Evolutionary conservation across 2,113 vertebrate species (phyloP), one percentile per base, ranked within the genome.

Genomic region (Panthera leo): DNA sequence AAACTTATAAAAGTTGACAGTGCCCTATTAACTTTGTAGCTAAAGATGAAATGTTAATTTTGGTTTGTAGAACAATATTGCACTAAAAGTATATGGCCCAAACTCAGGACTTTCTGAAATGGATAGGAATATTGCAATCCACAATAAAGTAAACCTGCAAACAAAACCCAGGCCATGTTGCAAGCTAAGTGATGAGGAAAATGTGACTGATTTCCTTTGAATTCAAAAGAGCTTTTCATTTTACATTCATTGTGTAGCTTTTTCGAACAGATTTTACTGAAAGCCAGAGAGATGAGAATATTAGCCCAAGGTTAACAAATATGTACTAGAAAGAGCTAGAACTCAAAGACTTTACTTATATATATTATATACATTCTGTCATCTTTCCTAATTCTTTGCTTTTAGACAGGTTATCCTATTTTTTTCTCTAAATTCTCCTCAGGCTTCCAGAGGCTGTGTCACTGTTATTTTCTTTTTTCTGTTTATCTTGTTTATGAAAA

Each of bases 61-160:
- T 55, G 34, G 68, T n/a, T 79, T 29, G 45, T 76, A 87, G 58
- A 51, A 80, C 3, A 76, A 65, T 61, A 48, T 18, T 76, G 19
- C 5, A 14, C 0, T 93, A 73, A 51, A 94, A 65, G 83, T 13
- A 73, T 84, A 68, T 65, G 14, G 16, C 14, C 34, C 61, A 71
- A 13, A 90, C 83, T 76, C 67, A 88, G 91, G 58, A 61, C 78
- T 96, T 98, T 98, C 87, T 98, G 89, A 68, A 91, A 86, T 45
- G 27, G 16, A 1, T 89, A 65, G 86, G 53, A 79, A 84, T 91
- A 12, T 70, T 84, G 16, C 51, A 85, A 31, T 55, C n/a, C 84
- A 76, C 83, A 55, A 53, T 92, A 80, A 90, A 82, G 21, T 76
- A 89, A 79, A 36, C 23, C n/a, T 90, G 3, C 13, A 92, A 48